These are phyloP conservation scores for Sycobia sp. DNA, from an alignment of 1,140 invertebrate species.

Conservation along the genomic window DNA sequence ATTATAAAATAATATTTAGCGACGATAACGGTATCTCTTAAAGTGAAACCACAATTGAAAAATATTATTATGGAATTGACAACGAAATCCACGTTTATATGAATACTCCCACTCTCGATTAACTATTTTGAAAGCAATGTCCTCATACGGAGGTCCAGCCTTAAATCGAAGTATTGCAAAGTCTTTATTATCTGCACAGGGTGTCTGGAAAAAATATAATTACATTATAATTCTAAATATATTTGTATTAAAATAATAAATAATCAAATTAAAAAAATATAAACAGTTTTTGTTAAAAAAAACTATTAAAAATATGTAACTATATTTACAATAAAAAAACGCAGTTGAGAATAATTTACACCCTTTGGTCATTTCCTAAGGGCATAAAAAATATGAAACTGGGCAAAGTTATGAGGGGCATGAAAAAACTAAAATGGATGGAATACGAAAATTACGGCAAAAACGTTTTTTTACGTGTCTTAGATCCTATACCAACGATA, in stretches of 20 bases:
- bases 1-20: constrained; percentile 65
- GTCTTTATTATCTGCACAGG: constrained; percentile 90
- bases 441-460: too few species aligned
- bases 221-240: not conserved
- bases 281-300: too few species aligned
- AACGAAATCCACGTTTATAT: constrained; percentile 96
- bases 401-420: too few species aligned
- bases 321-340: too few species aligned
- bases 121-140: constrained; percentile 99
- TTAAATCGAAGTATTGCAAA: constrained; percentile 95
- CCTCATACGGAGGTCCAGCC: constrained; percentile 98
- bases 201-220: constrained; percentile 68
- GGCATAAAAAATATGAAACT: too few species aligned
- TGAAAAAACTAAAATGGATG: too few species aligned
- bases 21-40: constrained; percentile 93
- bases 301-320: not conserved
- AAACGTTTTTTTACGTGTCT: too few species aligned
- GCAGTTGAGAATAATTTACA: too few species aligned
- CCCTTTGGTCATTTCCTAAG: too few species aligned
- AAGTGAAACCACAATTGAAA: constrained; percentile 99
- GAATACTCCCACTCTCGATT: constrained; percentile 99
- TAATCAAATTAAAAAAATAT: not conserved
- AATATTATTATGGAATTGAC: constrained; percentile 99
- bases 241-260: not conserved
- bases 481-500: too few species aligned